Percentiles rank a stretch among this genome's conserved stretches.
phyloP scores from a whole-genome alignment of 2,797 vertebrate species.

The Acrossocheilus fasciatus region DNA sequence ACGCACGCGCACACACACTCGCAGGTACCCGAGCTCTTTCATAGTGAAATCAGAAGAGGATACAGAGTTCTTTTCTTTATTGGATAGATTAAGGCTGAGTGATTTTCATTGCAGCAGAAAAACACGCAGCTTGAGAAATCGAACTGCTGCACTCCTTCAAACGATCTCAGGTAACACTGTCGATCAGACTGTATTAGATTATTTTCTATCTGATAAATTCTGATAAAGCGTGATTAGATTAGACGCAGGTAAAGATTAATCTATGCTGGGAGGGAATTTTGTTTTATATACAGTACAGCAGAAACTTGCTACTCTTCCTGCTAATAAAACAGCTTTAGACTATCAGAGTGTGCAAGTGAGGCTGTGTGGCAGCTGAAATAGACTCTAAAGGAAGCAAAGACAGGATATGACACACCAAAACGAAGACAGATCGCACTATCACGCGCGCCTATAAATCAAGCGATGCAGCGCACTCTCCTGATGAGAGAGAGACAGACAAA shows the following conservation, averaged over 20 bases:
- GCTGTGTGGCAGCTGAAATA: background rate
- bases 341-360: background rate
- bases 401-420: conserved; percentile 25
- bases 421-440: conserved; percentile 18
- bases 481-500: conserved; percentile 19
- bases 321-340: conserved; percentile 13
- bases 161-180: conserved; percentile 31
- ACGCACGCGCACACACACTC: conserved; percentile 36
- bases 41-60: conserved; percentile 46
- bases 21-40: conserved; percentile 37
- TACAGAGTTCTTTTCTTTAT: conserved; percentile 46
- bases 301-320: background rate
- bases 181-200: conserved; percentile 43
- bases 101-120: conserved; percentile 46
- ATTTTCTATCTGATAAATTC: conserved; percentile 47
- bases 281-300: conserved; percentile 11
- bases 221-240: conserved; percentile 37
- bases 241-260: conserved; percentile 20
- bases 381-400: conserved; percentile 16
- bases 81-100: conserved; percentile 42
- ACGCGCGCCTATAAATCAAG: conserved; percentile 29
- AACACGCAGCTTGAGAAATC: conserved; percentile 38
- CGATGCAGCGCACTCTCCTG: background rate
- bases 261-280: background rate
- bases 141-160: conserved; percentile 28